Conservation (phyloP, 2,113 vertebrate genomes). For the Okapia johnstoni region DNA sequence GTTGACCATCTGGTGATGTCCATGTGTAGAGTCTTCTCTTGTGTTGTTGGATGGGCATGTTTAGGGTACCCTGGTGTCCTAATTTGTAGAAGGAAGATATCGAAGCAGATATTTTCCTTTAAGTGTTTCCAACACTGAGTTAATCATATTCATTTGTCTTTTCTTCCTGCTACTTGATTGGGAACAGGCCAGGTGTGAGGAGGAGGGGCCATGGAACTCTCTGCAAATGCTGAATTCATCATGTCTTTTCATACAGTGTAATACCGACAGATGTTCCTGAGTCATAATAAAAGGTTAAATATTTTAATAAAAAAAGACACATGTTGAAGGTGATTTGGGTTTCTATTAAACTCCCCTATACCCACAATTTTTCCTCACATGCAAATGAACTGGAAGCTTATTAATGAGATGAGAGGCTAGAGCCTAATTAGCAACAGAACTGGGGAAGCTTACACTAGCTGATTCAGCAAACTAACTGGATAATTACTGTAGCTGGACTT, state of each 20-base stretch:
- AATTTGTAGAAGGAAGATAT: not conserved
- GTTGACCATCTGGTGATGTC: no score
- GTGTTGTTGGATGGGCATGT: no score
- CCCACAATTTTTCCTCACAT: constrained; percentile 57
- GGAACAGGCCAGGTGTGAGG: constrained; percentile 37
- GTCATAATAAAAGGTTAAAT: constrained; percentile 70
- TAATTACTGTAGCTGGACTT: constrained; percentile 67
- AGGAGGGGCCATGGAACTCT: not conserved
- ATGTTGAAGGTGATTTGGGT: constrained; percentile 72
- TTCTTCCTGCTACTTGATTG: not conserved
- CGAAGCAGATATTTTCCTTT: not conserved
- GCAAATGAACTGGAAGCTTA: constrained; percentile 81
- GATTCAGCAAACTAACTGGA: constrained; percentile 78
- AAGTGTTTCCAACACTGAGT: not conserved
- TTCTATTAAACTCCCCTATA: constrained; percentile 36
- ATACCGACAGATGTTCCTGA: constrained; percentile 61
- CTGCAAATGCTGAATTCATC: not conserved
- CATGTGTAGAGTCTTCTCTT: no score
- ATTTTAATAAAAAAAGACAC: constrained; percentile 78
- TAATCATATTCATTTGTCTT: constrained; percentile 6
- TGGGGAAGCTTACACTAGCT: constrained; percentile 71
- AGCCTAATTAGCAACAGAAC: constrained; percentile 80
- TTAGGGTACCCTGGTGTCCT: not conserved
- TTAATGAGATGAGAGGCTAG: constrained; percentile 80
- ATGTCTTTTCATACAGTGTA: not conserved